These are phyloP conservation scores for Bubo bubo DNA, from an alignment of 2,113 vertebrate genomes.

Conservation along the genomic window DNA sequence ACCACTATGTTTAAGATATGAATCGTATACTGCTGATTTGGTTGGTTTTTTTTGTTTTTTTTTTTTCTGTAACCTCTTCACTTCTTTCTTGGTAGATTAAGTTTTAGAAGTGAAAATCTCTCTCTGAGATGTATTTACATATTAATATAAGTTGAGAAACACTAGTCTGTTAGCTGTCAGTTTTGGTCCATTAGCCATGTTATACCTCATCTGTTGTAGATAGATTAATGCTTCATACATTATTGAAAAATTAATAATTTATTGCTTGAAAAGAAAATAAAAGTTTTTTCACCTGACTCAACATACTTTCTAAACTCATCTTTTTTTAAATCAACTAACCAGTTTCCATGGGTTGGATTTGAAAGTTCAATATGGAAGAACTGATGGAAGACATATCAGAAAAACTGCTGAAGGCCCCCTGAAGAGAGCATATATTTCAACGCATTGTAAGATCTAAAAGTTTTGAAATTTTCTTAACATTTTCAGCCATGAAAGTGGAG, in stretches of 20 bases:
- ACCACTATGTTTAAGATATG: neutral
- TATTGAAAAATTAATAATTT: neutral
- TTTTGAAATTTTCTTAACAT: neutral
- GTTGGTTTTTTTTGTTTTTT: too few species aligned
- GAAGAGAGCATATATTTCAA: neutral
- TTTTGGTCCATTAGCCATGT: neutral
- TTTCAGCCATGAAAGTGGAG: neutral
- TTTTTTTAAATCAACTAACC: neutral
- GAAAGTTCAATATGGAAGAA: neutral
- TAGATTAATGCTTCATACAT: neutral
- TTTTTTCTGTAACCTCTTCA: neutral
- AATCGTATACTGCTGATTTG: accelerated
- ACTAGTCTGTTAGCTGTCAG: neutral
- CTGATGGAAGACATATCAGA: neutral
- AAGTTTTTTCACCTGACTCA: neutral
- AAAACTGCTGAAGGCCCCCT: neutral
- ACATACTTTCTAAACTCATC: neutral
- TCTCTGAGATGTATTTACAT: neutral
- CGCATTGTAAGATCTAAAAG: neutral
- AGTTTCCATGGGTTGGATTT: neutral
- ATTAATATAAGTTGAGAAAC: neutral
- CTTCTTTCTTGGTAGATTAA: neutral
- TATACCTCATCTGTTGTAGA: neutral
- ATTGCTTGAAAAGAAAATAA: neutral
- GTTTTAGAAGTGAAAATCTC: neutral